These are phyloP conservation scores for Meloidogyne floridensis DNA, from an alignment of 1,140 invertebrate genomes.

Conservation along the genomic window DNA sequence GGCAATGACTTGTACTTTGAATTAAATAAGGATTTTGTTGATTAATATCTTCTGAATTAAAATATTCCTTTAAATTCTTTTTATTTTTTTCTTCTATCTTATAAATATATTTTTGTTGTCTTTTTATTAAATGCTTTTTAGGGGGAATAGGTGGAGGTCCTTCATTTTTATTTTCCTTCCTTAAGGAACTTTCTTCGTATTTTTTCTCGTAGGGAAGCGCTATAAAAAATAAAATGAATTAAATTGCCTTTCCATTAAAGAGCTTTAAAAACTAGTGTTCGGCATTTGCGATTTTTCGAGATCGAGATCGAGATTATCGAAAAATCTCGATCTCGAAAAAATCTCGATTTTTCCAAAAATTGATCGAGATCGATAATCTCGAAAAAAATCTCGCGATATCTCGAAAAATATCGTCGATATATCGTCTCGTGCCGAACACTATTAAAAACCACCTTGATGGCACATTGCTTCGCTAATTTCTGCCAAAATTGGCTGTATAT, in stretches of 20 bases:
- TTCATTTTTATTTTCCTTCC: background rate
- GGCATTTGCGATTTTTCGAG: no score
- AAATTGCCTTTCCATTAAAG: no score
- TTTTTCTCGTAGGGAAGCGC: background rate
- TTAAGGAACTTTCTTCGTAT: background rate
- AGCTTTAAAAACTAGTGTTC: no score
- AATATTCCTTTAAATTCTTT: background rate
- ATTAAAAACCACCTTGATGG: background rate
- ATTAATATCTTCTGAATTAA: conserved; percentile 3
- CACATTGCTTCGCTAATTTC: conserved; percentile 27
- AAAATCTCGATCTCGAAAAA: background rate
- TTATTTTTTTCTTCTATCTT: conserved; percentile 2
- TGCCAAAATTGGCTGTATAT: conserved; percentile 28
- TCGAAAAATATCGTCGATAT: no score
- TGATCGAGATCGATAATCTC: no score
- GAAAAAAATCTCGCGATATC: no score
- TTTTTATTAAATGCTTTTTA: background rate
- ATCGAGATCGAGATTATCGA: no score
- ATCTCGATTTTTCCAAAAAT: no score
- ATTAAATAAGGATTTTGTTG: conserved; percentile 35
- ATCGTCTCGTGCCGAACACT: no score
- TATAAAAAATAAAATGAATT: no score
- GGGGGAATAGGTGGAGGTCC: background rate
- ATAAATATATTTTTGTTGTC: background rate
- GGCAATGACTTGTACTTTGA: conserved; percentile 31